Conservation (phyloP, 2,797 vertebrate species). For the Artibeus jamaicensis region DNA sequence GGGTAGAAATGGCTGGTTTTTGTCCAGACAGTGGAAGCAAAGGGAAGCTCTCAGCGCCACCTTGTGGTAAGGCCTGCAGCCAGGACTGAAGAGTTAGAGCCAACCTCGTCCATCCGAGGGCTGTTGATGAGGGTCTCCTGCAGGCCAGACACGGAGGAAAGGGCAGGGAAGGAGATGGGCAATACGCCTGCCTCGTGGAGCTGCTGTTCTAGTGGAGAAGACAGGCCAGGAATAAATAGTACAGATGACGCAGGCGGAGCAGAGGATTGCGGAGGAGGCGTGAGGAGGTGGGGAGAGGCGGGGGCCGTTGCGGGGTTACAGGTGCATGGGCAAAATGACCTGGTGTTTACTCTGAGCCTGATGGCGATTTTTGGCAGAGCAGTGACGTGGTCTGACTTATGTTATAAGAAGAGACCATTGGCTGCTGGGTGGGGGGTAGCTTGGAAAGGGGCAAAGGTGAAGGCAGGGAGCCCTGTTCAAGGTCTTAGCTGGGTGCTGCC, state of each 20-base stretch:
- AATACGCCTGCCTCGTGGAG: not conserved
- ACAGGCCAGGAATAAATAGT: no score
- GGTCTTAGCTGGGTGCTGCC: fast-evolving
- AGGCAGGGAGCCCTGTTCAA: not conserved
- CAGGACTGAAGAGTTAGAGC: fast-evolving
- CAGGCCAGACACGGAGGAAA: fast-evolving
- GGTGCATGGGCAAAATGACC: fast-evolving
- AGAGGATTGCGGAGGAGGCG: fast-evolving
- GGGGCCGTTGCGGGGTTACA: fast-evolving
- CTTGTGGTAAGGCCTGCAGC: not conserved
- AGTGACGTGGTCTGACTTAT: not conserved
- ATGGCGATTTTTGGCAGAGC: not conserved
- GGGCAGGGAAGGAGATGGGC: not conserved
- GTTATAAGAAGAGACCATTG: not conserved
- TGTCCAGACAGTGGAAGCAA: not conserved
- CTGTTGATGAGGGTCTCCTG: fast-evolving
- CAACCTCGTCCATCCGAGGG: fast-evolving
- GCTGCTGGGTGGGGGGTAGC: not conserved
- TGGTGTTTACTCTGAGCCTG: not conserved
- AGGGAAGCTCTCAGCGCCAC: not conserved
- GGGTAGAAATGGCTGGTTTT: not conserved
- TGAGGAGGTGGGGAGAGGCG: constrained; percentile 15
- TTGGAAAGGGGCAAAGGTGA: no score
- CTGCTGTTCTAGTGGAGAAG: not conserved
- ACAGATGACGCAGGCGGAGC: not conserved